A percentile compares a stretch with the other conserved stretches of the same genome.
phyloP scores from a whole-genome alignment of 2,797 vertebrate genomes.

The Presbytis comata region DNA sequence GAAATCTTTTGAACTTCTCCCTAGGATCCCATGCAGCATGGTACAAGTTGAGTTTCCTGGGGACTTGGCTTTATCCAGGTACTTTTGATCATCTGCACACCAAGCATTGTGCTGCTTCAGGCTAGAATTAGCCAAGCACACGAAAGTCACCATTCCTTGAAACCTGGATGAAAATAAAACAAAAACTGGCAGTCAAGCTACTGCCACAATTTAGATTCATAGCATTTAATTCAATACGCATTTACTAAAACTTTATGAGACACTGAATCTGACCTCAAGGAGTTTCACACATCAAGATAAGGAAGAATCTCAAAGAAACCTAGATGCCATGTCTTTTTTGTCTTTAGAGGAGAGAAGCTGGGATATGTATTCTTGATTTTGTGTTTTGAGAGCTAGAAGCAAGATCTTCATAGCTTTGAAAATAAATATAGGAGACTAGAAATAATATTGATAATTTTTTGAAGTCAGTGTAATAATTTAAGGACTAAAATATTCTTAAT shows the following conservation, averaged over 20 bases:
- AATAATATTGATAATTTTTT: not conserved
- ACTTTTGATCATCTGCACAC: not conserved
- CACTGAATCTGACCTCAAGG: not conserved
- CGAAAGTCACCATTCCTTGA: not conserved
- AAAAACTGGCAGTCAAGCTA: not conserved
- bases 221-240: not conserved
- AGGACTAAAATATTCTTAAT: not conserved
- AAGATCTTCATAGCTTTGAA: not conserved
- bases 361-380: not conserved
- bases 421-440: not conserved
- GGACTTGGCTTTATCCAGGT: not conserved
- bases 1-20: not conserved
- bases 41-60: not conserved
- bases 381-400: not conserved
- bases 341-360: not conserved
- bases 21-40: not conserved
- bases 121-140: not conserved
- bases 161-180: not conserved
- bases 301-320: not conserved
- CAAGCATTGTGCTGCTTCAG: not conserved
- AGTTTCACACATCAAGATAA: not conserved
- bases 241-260: not conserved
- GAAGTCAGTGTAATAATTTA: not conserved
- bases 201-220: not conserved
- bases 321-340: not conserved